Conservation (phyloP, 1,140 invertebrate genomes). For the Batillaria attramentaria region DNA sequence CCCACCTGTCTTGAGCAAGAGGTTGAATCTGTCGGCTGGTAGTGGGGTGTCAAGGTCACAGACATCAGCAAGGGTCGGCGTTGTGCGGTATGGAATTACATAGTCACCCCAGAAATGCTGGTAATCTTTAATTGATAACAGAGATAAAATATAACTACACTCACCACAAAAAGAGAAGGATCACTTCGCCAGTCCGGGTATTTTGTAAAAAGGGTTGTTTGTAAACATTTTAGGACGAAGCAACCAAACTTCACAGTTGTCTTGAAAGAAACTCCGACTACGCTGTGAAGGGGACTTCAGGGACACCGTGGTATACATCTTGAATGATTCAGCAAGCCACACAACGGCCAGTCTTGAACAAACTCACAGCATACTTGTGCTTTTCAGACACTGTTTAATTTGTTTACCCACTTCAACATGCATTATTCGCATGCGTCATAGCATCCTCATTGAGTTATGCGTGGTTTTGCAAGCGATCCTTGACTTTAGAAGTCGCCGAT, state of each 20-base stretch:
- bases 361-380: too few species aligned
- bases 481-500: too few species aligned
- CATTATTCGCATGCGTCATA: too few species aligned
- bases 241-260: neutral
- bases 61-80: neutral
- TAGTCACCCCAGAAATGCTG: neutral
- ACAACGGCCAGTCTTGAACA: too few species aligned
- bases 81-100: neutral
- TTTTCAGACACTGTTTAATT: too few species aligned
- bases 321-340: too few species aligned
- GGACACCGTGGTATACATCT: too few species aligned
- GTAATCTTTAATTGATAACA: neutral
- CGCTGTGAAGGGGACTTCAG: too few species aligned
- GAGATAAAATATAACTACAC: neutral
- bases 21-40: neutral
- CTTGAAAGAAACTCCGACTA: too few species aligned
- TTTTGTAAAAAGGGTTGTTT: neutral
- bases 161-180: neutral
- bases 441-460: too few species aligned
- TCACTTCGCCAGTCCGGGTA: neutral
- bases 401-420: too few species aligned
- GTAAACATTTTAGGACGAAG: neutral
- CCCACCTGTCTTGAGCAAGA: neutral
- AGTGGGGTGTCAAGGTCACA: neutral
- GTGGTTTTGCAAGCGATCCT: too few species aligned